Base-by-base conservation (phyloP, 2,888 invertebrate species). In the Trissolcus japonicus region DNA sequence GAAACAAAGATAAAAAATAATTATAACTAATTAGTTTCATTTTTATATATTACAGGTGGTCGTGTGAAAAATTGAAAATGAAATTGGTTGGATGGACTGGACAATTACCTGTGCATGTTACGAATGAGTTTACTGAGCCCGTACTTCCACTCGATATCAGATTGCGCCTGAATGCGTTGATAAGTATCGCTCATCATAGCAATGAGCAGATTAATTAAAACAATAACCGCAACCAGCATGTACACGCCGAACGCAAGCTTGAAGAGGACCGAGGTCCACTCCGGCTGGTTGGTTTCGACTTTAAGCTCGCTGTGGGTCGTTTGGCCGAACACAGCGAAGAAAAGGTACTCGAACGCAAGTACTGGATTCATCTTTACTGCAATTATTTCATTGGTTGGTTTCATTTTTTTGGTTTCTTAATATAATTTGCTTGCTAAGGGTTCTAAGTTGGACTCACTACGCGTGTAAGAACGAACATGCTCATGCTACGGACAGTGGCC, bases 161-260 rank as follows among this genome's bases (percentile, higher is more conserved):
- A 94, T 87, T 94, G 94, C 21, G 98, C 98, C 94, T 99, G 96
- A 88, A 98, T 98, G 89, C 98, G 94, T 91, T 99, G 98, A 91
- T 99, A 99, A 86, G 99, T 99, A 93, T 99, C 98, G 91, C 98
- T 98, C 98, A 99, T 98, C 98, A 99, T 98, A 92, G 99, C 99
- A 93, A 99, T 99, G 90, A 99, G 95, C 90, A 99, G 94, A 91
- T 99, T 98, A 91, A 98, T 97, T 88, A 99, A 94, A 89, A 99
- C 99, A 89, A 99, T 97, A 87, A 99, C 96, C 80, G 98, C 98
- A 86, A 99, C 98, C 94, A 99, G 93, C 96, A 99, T 96, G 92
- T 99, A 99, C 88, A 97, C 94, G 84, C 95, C 96, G 90, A 95
- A 95, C 83, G 95, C 93, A 88, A 95, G 92, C 92, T 95, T 96